phyloP scores from a whole-genome alignment of 2,113 vertebrate genomes.

The Oryzias celebensis region DNA sequence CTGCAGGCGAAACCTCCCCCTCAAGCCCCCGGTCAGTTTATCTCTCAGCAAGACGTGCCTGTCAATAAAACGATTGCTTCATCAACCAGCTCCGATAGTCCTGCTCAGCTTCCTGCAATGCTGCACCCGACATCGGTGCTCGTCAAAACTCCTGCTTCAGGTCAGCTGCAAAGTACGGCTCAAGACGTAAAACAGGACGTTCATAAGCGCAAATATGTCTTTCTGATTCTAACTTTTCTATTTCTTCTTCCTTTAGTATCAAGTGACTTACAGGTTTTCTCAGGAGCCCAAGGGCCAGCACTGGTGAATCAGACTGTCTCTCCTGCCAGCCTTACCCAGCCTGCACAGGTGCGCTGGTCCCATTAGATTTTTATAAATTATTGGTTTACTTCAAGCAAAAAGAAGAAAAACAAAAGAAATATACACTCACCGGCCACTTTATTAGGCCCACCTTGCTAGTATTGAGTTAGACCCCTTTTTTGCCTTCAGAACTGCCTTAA shows the following conservation, averaged over 20 bases:
- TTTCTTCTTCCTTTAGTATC: slow-evolving; percentile 59
- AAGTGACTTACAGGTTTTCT: slow-evolving; percentile 83
- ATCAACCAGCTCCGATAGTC: slow-evolving; percentile 38
- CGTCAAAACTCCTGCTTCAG: slow-evolving; percentile 75
- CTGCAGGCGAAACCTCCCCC: slow-evolving; percentile 73
- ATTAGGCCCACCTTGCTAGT: no score
- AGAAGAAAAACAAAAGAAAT: no score
- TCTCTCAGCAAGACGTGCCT: slow-evolving; percentile 70
- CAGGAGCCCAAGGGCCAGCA: slow-evolving; percentile 70
- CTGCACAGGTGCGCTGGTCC: slow-evolving; percentile 73
- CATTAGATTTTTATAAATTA: not conserved
- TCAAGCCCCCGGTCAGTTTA: slow-evolving; percentile 62
- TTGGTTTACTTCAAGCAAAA: not conserved
- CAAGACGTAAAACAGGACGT: not conserved
- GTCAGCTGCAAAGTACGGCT: slow-evolving; percentile 30
- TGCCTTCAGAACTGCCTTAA: no score
- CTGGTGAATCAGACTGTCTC: slow-evolving; percentile 73
- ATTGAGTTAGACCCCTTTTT: no score
- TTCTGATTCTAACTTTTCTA: slow-evolving; percentile 17
- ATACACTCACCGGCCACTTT: no score
- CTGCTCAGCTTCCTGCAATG: slow-evolving; percentile 67
- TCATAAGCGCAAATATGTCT: not conserved
- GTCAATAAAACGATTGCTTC: slow-evolving; percentile 64
- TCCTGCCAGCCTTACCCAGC: slow-evolving; percentile 74
- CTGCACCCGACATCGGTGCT: slow-evolving; percentile 80